A percentile compares a stretch with the other conserved stretches of the same genome.
Conservation (phyloP, 2,888 invertebrate species). For the Alentia gelatinosa region DNA sequence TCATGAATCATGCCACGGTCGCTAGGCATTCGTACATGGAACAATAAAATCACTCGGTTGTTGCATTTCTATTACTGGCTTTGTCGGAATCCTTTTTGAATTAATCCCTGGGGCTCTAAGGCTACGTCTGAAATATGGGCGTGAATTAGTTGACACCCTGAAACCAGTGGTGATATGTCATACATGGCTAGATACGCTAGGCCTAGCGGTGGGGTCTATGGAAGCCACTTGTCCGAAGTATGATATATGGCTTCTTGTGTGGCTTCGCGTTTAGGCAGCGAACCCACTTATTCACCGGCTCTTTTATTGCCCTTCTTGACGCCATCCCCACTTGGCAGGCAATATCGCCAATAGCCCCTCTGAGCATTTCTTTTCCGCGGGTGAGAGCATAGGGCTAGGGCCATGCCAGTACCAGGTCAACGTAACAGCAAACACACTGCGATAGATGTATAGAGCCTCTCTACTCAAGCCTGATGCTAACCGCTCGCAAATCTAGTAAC, state of each 20-base stretch:
- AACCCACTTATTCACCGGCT: not conserved
- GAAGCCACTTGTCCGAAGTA: not conserved
- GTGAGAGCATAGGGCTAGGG: no score
- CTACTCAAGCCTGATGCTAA: no score
- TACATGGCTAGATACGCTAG: not conserved
- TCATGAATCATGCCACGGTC: not conserved
- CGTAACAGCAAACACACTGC: no score
- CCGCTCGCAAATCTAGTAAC: no score
- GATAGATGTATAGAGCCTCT: no score
- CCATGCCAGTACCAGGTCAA: no score
- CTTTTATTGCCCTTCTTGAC: not conserved
- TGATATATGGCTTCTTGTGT: conserved; percentile 14
- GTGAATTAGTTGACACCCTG: not conserved
- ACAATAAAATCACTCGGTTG: conserved; percentile 16
- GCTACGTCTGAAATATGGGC: not conserved
- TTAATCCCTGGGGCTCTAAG: conserved; percentile 12
- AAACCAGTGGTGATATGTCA: not conserved
- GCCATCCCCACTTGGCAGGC: not conserved
- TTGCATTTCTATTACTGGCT: not conserved
- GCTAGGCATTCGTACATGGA: not conserved
- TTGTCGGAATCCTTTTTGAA: not conserved
- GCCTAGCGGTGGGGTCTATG: not conserved
- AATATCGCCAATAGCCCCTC: not conserved
- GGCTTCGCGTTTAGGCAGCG: not conserved
- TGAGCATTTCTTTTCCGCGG: not conserved